These are phyloP conservation scores for Pseudorasbora parva DNA, from an alignment of 2,113 vertebrate genomes.

Conservation along the genomic window DNA sequence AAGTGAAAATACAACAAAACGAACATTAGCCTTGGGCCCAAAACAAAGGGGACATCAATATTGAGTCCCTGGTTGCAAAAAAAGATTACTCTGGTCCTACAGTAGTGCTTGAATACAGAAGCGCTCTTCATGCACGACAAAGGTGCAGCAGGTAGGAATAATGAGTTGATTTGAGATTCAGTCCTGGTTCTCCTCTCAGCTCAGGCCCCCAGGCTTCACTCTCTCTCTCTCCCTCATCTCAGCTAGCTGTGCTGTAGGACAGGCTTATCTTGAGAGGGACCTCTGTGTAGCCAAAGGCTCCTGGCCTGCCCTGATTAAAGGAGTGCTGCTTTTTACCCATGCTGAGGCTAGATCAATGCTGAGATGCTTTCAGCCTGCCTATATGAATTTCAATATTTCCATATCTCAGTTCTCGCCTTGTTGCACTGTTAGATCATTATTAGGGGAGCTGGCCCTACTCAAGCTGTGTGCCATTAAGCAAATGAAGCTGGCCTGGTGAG, in stretches of 20 bases:
- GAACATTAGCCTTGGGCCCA: background rate
- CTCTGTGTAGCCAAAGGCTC: conserved; percentile 36
- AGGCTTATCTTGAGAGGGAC: conserved; percentile 54
- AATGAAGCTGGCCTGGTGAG: conserved; percentile 39
- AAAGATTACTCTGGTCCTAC: background rate
- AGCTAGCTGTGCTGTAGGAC: conserved; percentile 49
- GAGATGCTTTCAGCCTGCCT: conserved; percentile 44
- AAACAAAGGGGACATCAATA: conserved; percentile 32
- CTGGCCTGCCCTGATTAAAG: conserved; percentile 52
- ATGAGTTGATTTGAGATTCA: conserved; percentile 58
- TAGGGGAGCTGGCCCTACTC: conserved; percentile 44
- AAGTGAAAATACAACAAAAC: background rate
- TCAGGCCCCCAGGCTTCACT: conserved; percentile 47
- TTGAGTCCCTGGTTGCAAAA: background rate
- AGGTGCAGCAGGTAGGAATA: conserved; percentile 55
- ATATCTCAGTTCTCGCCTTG: conserved; percentile 44
- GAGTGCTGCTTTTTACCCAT: conserved; percentile 47
- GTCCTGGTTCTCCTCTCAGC: conserved; percentile 44
- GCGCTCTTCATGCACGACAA: conserved; percentile 6
- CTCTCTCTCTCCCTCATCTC: conserved; percentile 48
- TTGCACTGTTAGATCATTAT: conserved; percentile 44
- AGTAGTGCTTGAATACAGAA: conserved; percentile 34
- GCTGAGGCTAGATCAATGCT: conserved; percentile 55
- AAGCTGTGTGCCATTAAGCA: conserved; percentile 47
- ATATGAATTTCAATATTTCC: conserved; percentile 47